Percentiles rank a stretch among this genome's conserved stretches.
Evolutionary conservation across 1,140 invertebrate species (phyloP).

Genomic region (Helicoverpa zea): DNA sequence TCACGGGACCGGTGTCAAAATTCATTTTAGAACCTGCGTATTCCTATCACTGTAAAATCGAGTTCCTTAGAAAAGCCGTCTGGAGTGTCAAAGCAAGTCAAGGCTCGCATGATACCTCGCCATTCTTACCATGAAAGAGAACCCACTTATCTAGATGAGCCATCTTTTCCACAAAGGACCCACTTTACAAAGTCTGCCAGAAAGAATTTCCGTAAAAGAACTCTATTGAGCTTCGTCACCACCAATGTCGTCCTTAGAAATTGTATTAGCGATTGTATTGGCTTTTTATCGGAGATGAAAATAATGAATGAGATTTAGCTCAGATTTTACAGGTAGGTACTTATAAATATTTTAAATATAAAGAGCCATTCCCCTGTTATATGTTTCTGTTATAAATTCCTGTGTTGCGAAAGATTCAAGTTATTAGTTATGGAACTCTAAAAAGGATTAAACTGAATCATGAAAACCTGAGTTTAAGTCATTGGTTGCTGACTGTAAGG

Average conservation of each 20-base stretch:
- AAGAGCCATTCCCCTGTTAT: too few species aligned
- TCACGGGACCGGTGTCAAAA: constrained; percentile 18
- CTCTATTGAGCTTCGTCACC: constrained; percentile 56
- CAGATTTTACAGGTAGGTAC: neutral
- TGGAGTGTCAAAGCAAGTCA: constrained; percentile 43
- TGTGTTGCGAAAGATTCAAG: too few species aligned
- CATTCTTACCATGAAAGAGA: constrained; percentile 66
- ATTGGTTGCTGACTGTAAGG: too few species aligned
- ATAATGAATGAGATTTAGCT: neutral
- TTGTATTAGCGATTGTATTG: constrained; percentile 47
- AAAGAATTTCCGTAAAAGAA: constrained; percentile 64
- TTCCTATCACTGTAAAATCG: constrained; percentile 46
- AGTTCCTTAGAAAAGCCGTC: constrained; percentile 49
- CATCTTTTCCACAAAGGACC: constrained; percentile 72
- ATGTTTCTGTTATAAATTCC: too few species aligned
- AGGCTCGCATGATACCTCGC: constrained; percentile 45
- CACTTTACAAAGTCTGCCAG: constrained; percentile 60
- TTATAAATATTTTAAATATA: too few species aligned
- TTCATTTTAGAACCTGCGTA: constrained; percentile 9
- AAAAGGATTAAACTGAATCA: too few species aligned
- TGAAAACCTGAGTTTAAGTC: too few species aligned
- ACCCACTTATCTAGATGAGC: constrained; percentile 82
- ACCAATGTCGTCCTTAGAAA: constrained; percentile 46
- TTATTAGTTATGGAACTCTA: too few species aligned
- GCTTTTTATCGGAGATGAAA: constrained; percentile 21